Evolutionary conservation across 2,113 vertebrate species (phyloP).

Genomic region (Zapornia atra): DNA sequence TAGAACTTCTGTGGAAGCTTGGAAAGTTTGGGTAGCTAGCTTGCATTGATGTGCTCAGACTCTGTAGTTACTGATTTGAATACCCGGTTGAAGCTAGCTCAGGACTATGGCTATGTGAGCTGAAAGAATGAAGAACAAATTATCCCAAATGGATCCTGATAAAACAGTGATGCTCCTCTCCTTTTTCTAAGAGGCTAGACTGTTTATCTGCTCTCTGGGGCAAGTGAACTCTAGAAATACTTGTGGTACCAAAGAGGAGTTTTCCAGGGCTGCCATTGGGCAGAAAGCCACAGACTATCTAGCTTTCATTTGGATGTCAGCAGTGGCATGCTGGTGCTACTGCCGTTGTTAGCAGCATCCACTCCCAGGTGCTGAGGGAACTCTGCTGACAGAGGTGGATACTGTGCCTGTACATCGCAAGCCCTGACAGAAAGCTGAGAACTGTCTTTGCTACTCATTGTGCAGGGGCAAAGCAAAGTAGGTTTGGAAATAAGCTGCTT

Average conservation of each 20-base stretch:
- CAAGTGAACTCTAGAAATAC: background rate
- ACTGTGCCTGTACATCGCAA: background rate
- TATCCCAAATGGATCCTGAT: background rate
- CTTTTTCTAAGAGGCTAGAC: background rate
- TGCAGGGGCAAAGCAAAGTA: background rate
- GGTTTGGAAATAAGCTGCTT: background rate
- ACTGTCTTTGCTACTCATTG: background rate
- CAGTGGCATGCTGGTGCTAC: background rate
- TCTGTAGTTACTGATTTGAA: background rate
- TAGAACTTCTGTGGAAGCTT: background rate
- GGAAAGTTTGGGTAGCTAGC: background rate
- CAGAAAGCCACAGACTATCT: background rate
- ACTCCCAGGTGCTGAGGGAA: background rate
- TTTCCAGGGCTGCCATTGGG: background rate
- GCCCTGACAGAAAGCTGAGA: background rate
- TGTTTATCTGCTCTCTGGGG: background rate
- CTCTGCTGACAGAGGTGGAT: background rate
- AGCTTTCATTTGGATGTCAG: background rate
- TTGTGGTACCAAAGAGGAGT: background rate
- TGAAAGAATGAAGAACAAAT: background rate
- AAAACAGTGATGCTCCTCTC: background rate
- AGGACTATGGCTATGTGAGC: background rate
- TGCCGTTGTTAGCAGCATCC: background rate
- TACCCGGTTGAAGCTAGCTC: background rate
- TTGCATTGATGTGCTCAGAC: background rate